These are phyloP conservation scores for Pteropus rufus DNA, from an alignment of 2,797 vertebrate species.

Conservation along the genomic window DNA sequence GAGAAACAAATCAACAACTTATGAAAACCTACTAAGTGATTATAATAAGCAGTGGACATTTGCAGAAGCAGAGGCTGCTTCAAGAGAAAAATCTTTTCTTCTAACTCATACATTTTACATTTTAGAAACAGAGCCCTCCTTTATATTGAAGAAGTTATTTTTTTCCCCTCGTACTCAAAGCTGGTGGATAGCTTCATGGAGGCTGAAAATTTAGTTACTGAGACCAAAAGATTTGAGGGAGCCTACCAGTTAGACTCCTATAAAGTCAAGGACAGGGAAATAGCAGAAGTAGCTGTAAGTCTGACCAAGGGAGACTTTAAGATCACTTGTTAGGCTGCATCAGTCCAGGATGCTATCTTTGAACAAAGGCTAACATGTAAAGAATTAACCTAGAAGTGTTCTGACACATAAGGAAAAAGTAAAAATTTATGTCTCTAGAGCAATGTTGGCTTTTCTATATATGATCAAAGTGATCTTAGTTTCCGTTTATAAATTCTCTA, in stretches of 20 bases:
- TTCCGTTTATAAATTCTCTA: neutral
- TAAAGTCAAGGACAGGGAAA: neutral
- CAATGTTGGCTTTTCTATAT: neutral
- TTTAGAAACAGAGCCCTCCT: neutral
- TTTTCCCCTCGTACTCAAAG: neutral
- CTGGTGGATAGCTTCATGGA: neutral
- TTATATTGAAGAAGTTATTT: neutral
- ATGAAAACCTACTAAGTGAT: neutral
- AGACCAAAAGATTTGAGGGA: neutral
- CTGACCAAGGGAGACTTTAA: neutral
- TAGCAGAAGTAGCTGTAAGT: neutral
- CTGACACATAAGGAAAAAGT: neutral
- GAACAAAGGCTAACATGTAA: neutral
- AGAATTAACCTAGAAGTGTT: neutral
- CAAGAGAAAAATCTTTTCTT: neutral
- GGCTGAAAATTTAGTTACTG: neutral
- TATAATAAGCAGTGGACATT: neutral
- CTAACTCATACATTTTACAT: neutral
- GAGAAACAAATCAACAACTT: neutral
- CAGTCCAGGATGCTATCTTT: neutral
- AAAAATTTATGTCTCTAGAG: neutral
- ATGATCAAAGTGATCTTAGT: neutral
- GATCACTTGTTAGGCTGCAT: neutral
- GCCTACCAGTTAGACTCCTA: neutral
- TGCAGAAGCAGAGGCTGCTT: neutral